Evolutionary conservation across 1,140 invertebrate genomes (phyloP).

Genomic region (Lethrus apterus): DNA sequence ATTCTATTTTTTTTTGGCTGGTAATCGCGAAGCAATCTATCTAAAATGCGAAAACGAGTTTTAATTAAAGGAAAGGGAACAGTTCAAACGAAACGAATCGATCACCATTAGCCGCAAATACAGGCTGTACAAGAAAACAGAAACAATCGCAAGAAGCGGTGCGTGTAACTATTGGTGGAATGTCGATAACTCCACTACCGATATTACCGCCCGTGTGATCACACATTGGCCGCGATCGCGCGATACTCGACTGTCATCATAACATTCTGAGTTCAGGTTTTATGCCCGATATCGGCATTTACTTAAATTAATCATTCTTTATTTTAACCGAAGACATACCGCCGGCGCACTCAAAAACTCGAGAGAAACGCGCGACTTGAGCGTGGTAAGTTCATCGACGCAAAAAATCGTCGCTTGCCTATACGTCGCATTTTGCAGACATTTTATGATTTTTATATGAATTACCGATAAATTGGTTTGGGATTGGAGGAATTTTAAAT

Average conservation of each 20-base stretch:
- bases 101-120: conserved; percentile 30
- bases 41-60: conserved; percentile 13
- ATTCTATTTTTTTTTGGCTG: no score
- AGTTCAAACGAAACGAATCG: conserved; percentile 27
- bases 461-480: no score
- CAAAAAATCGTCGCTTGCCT: no score
- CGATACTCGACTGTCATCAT: conserved; percentile 7
- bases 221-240: conserved; percentile 8
- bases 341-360: no score
- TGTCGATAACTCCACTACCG: conserved; percentile 12
- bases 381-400: no score
- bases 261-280: conserved; percentile 9
- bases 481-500: no score
- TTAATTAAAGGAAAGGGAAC: conserved; percentile 22
- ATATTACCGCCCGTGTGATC: conserved; percentile 12
- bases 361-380: no score
- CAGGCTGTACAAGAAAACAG: conserved; percentile 13
- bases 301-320: conserved; percentile 10
- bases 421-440: no score
- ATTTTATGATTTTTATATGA: no score
- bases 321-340: no score
- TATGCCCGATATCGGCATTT: conserved; percentile 1
- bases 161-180: conserved; percentile 13
- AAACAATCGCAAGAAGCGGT: conserved; percentile 22
- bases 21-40: conserved; percentile 9